These are phyloP conservation scores for Alca torda DNA, from an alignment of 2,797 vertebrate species.

Conservation along the genomic window DNA sequence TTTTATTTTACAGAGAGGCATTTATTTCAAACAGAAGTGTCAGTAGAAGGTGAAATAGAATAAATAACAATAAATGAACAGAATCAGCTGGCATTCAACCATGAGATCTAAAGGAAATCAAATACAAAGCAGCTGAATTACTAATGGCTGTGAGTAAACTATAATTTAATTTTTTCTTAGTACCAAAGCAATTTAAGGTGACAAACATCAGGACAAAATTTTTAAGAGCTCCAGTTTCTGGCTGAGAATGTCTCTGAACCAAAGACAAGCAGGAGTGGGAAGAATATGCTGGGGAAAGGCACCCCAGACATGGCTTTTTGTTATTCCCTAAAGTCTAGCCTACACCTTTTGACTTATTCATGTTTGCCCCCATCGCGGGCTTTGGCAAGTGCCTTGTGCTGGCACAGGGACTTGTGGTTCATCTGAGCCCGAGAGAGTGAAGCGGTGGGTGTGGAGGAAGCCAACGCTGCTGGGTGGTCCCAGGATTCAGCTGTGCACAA, in stretches of 20 bases:
- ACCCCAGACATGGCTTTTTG: not conserved
- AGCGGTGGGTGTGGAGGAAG: not conserved
- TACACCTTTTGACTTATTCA: not conserved
- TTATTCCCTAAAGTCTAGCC: not conserved
- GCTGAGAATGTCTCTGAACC: not conserved
- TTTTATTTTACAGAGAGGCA: not conserved
- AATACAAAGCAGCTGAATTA: conserved; percentile 30
- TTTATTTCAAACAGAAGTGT: conserved; percentile 5
- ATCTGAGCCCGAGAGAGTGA: not conserved
- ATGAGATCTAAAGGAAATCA: conserved; percentile 40
- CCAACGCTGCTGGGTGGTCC: not conserved
- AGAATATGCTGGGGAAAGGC: not conserved
- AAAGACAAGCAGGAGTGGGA: not conserved
- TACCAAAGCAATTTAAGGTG: not conserved
- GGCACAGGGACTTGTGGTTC: not conserved
- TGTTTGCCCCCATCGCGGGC: not conserved
- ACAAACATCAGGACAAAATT: not conserved
- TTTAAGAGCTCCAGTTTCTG: not conserved
- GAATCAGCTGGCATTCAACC: conserved; percentile 35
- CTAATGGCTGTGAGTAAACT: not conserved
- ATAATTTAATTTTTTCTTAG: not conserved
- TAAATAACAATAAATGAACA: conserved; percentile 52
- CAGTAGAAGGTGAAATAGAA: conserved; percentile 27
- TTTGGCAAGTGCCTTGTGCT: not conserved
- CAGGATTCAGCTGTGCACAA: not conserved